Evolutionary conservation across 2,888 invertebrate species (phyloP).

Genomic region (Hemistola chrysoprasaria): DNA sequence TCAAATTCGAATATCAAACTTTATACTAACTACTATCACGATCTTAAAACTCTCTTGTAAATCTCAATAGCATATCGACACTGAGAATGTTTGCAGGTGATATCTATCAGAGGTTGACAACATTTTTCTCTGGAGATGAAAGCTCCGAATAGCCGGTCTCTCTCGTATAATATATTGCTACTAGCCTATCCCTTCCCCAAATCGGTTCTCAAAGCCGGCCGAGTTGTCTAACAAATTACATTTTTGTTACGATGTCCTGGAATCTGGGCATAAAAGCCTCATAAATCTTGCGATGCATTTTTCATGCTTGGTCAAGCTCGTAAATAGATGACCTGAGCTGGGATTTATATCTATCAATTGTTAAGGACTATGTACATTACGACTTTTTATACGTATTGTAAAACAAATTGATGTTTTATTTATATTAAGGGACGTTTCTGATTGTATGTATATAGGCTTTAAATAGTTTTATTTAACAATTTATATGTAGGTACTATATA

Average conservation of each 20-base stretch:
- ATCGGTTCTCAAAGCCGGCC: constrained; percentile 37
- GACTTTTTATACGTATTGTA: no score
- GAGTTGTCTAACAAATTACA: constrained; percentile 53
- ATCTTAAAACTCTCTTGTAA: no score
- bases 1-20: no score
- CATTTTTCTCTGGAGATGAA: constrained; percentile 25
- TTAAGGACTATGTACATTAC: background rate
- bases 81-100: constrained; percentile 18
- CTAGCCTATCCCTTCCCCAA: constrained; percentile 35
- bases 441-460: no score
- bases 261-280: constrained; percentile 54
- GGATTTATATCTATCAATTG: constrained; percentile 31
- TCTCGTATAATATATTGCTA: constrained; percentile 22
- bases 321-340: constrained; percentile 46
- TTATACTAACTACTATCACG: no score
- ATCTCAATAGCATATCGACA: constrained; percentile 1
- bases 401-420: constrained; percentile 15
- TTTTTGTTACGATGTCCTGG: constrained; percentile 52
- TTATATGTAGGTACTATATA: no score
- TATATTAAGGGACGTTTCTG: no score
- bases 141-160: constrained; percentile 13
- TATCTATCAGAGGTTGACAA: constrained; percentile 19
- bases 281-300: constrained; percentile 62
- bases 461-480: constrained; percentile 10
- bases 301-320: constrained; percentile 58